Evolutionary conservation across 2,888 invertebrate genomes (phyloP), one percentile per base, ranked within the genome.

Genomic region (Drosophila colorata): DNA sequence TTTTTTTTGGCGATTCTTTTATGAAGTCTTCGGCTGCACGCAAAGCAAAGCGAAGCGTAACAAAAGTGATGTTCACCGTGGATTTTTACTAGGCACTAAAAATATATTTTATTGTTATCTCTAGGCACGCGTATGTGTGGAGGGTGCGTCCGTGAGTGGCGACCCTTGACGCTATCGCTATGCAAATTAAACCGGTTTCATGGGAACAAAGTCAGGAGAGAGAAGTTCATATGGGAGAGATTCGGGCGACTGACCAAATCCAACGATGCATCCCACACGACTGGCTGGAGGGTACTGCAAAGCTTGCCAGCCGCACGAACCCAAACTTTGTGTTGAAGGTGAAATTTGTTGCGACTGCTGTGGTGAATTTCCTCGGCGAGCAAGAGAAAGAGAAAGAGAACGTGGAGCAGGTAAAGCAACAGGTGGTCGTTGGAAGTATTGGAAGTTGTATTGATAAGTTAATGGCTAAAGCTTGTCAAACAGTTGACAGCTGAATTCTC

Each of bases 21-120:
- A 69, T 69, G 71, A 60, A 59, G 59, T 60, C 60, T 53, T 61
- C 77, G 74, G 66, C 60, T 69, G 74, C 80, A 72, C 72, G 80
- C 80, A 70, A 70, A 64, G 74, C 37, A 74, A 76, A 73, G 66
- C 73, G 63, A 66, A 75, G 80, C 77, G 81, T 68, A 78, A 78
- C 84, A 78, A 80, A 73, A 68, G 51, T 75, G 61, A 72, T 80
- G 81, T 70, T 74, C 74, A 74, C 65, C 65, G 81, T 73, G 75
- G 87, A 87, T 83, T 86, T 85, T 83, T 83, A 86, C 73, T 78
- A 68, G 75, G 73, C 74, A 81, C 72, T 83, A 74, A 83, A 87
- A 83, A 78, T 86, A 78, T 81, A 87, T 76, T 78, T 85, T 83
- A 86, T 83, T 83, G 83, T 72, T 86, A 75, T 74, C 55, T 71